These are phyloP conservation scores for Neolamprologus ventralis DNA, from an alignment of 2,113 vertebrate genomes.

Conservation along the genomic window DNA sequence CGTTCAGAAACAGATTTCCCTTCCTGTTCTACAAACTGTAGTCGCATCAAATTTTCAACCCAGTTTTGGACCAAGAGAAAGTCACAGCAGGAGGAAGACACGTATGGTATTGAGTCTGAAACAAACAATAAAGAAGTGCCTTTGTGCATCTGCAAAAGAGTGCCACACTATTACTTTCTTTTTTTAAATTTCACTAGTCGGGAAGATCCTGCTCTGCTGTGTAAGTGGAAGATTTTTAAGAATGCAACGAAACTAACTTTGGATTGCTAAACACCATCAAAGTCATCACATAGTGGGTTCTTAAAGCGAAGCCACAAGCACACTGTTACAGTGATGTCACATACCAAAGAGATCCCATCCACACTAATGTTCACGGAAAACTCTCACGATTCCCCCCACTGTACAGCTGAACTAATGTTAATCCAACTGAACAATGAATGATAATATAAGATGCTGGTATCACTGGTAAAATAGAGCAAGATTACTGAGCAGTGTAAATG, in stretches of 20 bases:
- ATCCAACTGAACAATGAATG: not conserved
- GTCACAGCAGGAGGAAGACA: not conserved
- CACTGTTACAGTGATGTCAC: not conserved
- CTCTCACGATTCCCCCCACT: not conserved
- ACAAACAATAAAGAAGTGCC: not conserved
- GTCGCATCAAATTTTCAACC: slow-evolving; percentile 4
- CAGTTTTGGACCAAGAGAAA: not conserved
- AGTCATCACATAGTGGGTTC: not conserved
- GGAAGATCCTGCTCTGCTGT: not conserved
- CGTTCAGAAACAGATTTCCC: slow-evolving; percentile 9
- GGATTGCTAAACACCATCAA: not conserved
- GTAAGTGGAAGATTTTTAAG: not conserved
- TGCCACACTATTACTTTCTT: not conserved
- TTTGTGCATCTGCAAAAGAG: not conserved
- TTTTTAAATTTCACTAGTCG: not conserved
- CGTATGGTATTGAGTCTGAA: not conserved
- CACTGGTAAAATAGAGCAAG: not conserved
- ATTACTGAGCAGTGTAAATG: not conserved
- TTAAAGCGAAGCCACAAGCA: not conserved
- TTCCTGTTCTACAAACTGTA: not conserved
- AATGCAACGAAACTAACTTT: not conserved
- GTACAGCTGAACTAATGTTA: not conserved
- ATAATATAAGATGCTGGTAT: not conserved
- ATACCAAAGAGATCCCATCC: not conserved
- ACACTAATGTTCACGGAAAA: not conserved